Conservation (phyloP, 2,888 invertebrate genomes). For the Lucinisca nassula region DNA sequence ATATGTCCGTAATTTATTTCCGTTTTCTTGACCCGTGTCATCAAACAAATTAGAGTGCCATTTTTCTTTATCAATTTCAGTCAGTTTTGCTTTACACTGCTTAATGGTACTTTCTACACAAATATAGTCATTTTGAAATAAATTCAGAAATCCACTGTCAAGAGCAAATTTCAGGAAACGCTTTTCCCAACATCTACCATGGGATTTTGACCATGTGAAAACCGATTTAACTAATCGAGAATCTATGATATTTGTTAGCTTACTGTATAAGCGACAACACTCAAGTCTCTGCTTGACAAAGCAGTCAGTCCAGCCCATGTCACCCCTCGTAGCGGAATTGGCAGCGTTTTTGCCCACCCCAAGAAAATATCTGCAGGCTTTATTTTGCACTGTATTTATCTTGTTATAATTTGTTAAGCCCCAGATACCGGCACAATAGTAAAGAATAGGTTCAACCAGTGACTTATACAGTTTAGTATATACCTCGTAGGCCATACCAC, state of each 20-base stretch:
- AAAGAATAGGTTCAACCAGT: conserved; percentile 9
- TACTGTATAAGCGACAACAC: neutral
- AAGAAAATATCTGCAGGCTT: conserved; percentile 2
- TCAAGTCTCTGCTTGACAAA: conserved; percentile 3
- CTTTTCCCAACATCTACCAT: conserved; percentile 12
- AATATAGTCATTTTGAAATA: neutral
- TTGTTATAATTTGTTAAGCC: neutral
- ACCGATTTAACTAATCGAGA: neutral
- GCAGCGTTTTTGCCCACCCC: conserved; percentile 1
- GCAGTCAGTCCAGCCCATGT: conserved; percentile 21
- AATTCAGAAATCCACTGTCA: neutral
- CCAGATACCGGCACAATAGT: conserved; percentile 16
- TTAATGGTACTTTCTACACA: neutral
- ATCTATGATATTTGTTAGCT: neutral
- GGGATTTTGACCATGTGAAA: conserved; percentile 6
- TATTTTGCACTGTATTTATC: conserved; percentile 17
- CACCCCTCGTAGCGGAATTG: neutral
- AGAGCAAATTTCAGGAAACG: neutral
- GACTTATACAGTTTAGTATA: conserved; percentile 18
- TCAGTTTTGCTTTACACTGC: neutral
- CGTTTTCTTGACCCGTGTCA: neutral
- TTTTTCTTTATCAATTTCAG: neutral
- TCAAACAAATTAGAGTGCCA: neutral
- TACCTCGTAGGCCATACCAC: conserved; percentile 12
- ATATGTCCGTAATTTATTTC: conserved; percentile 24